Conservation (phyloP, 1,140 invertebrate species). For the Parasteatoda tepidariorum region DNA sequence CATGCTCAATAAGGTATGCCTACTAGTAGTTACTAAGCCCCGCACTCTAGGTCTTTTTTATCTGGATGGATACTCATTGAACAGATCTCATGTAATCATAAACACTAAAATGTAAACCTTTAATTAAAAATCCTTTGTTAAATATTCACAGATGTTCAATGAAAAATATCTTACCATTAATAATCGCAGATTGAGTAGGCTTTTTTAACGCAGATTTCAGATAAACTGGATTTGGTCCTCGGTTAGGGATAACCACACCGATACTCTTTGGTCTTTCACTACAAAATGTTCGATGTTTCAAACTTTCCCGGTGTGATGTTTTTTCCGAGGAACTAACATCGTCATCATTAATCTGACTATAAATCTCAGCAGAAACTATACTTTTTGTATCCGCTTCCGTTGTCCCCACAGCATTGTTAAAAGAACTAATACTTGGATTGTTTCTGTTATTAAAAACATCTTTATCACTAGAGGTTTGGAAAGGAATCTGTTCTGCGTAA, state of each 20-base stretch:
- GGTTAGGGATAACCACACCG: constrained; percentile 25
- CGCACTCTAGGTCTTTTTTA: too few species aligned
- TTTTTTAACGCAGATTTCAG: constrained; percentile 54
- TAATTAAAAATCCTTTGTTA: too few species aligned
- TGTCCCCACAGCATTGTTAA: not conserved
- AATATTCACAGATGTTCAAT: too few species aligned
- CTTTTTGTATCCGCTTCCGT: constrained; percentile 10
- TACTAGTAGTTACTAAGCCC: too few species aligned
- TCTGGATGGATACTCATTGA: too few species aligned
- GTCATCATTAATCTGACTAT: constrained; percentile 19
- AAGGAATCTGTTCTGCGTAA: not conserved
- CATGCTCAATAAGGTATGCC: too few species aligned
- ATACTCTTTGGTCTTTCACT: constrained; percentile 53
- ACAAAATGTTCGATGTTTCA: not conserved
- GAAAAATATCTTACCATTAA: constrained; percentile 40
- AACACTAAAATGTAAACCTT: too few species aligned
- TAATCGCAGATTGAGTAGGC: constrained; percentile 23
- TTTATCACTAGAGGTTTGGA: not conserved
- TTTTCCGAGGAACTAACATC: not conserved
- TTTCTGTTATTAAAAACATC: not conserved
- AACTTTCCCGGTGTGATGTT: constrained; percentile 1
- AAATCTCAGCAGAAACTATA: constrained; percentile 12
- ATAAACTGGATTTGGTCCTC: constrained; percentile 36
- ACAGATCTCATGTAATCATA: too few species aligned
- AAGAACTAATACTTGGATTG: not conserved